Evolutionary conservation across 2,888 invertebrate genomes (phyloP), one percentile per base, ranked within the genome.

Genomic region (Sarcophaga caerulescens): DNA sequence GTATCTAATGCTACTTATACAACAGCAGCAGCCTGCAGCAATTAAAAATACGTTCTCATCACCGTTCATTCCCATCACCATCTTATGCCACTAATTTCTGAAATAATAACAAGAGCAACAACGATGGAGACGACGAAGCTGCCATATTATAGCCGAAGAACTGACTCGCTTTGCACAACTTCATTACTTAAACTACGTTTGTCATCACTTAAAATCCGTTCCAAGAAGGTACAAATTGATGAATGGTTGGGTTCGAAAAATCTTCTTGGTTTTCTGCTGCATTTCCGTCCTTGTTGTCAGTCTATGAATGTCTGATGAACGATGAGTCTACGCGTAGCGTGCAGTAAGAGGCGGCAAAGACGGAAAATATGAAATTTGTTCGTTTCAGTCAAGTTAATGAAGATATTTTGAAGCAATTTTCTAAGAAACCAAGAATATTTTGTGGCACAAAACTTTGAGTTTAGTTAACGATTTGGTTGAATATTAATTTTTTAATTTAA

Each of bases 131-230:
- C 35, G 14, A 68, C 57, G 66, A 14, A 57, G 45, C 57, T 65
- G n/a, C 21, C 35, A 35, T 10, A 35, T 35, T 35, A 35, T 35
- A 35, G 35, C 21, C 74, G 57, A 63, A 65, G 65, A 60, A 75
- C n/a, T 12, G 12, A 59, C 65, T 62, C 63, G 68, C 17, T 59
- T 74, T 60, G 47, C 17, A 59, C 77, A 78, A 78, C 86, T 86
- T 84, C 78, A 86, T 86, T 84, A 86, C 63, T 70, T 81, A 23
- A 71, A 86, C 66, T 75, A 68, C 57, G 62, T 80, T 86, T 78
- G 66, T 81, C 84, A 81, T 78, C 81, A 78, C 65, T 84, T 62
- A 17, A 75, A 59, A 59, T 78, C 21, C 52, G n/a, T 62, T n/a
- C 23, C 77, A 65, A 44, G 70, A 70, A 65, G 78, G 71, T 70